Conservation (phyloP, 2,797 vertebrate species). For the Heteromormyrus szaboi region DNA sequence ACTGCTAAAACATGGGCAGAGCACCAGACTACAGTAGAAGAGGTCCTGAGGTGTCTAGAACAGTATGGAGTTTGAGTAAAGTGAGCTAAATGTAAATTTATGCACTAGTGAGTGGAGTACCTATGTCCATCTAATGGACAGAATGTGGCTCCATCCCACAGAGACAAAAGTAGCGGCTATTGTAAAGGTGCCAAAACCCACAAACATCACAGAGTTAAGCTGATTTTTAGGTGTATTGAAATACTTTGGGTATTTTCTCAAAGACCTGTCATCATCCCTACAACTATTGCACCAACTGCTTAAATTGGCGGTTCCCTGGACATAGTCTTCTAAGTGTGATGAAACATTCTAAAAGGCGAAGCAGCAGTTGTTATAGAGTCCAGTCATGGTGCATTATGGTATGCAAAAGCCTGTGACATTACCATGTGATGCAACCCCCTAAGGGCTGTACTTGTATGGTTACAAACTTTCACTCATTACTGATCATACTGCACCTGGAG, state of each 20-base stretch:
- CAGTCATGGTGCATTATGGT: background rate
- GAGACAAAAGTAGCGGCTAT: background rate
- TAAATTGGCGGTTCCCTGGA: background rate
- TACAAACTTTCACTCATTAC: background rate
- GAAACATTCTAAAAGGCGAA: background rate
- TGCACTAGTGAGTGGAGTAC: background rate
- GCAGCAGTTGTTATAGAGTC: background rate
- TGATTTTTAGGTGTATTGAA: background rate
- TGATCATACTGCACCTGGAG: background rate
- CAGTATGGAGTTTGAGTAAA: background rate
- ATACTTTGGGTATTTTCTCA: background rate
- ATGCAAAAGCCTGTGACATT: background rate
- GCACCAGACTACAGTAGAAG: background rate
- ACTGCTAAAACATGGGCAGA: background rate
- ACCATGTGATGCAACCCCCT: background rate
- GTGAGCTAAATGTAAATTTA: background rate
- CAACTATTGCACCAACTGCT: background rate
- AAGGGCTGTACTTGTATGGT: background rate
- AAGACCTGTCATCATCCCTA: background rate
- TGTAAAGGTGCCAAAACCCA: background rate
- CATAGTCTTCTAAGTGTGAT: background rate
- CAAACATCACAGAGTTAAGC: background rate
- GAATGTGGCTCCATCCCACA: background rate
- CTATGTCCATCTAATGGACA: background rate
- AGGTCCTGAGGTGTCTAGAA: background rate